Evolutionary conservation across 2,797 vertebrate genomes (phyloP), one percentile per base, ranked within the genome.

Genomic region (Crocodylus rhombifer): DNA sequence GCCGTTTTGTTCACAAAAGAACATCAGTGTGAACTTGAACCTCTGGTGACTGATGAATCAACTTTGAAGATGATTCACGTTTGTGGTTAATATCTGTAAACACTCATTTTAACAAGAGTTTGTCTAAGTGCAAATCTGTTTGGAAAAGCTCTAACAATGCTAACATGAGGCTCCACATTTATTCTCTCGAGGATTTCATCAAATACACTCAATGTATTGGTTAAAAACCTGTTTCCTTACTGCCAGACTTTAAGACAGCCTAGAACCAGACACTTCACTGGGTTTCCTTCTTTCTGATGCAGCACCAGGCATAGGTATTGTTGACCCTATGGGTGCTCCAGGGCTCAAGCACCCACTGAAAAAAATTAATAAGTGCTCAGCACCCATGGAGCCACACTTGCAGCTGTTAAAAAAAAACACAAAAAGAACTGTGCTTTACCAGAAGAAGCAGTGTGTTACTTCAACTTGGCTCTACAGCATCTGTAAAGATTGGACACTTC

Each of bases 81-180:
- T 92, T 88, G 83, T 95, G 79, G 58, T 56, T 91, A 51, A 84
- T 64, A 36, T 81, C 90, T 93, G 60, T 64, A 75, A 75, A 86
- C 83, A 85, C 18, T 33, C 15, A 58, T 57, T 56, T 83, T 62
- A 51, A 21, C 58, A 90, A 17, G n/a, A 57, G 36, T 42, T 86
- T 82, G 63, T 79, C 51, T 33, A 25, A 65, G 74, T 67, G 57
- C 1, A 1, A 89, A 18, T 80, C 42, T 91, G 20, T 76, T 77
- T 81, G 1, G 16, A 77, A 30, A 89, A 36, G 64, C 64, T 89
- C 26, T 74, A 89, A 33, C 23, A 36, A 63, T 13, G 15, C 77
- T 64, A 28, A 84, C 64, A 36, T 4, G 2, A 12, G 21, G 55
- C 36, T 94, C 83, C 75, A 26, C 76, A 30, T 14, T 77, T 88